A percentile compares a stretch with the other conserved stretches of the same genome.
phyloP scores from a whole-genome alignment of 1,140 invertebrate genomes.

The Coptotermes formosanus region DNA sequence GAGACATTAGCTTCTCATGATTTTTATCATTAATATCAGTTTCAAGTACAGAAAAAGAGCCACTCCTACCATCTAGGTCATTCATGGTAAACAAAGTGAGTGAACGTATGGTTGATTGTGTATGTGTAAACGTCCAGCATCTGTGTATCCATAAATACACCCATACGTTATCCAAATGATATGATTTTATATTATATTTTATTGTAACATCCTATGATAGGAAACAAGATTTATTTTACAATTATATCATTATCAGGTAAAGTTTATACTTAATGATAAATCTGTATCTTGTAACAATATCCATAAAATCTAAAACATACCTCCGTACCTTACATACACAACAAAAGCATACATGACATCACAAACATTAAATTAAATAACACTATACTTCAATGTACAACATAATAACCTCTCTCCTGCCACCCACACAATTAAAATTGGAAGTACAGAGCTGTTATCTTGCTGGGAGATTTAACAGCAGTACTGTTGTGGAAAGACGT shows the following conservation, averaged over 20 bases:
- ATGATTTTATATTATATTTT: no score
- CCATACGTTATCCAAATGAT: no score
- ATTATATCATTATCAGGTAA: not conserved
- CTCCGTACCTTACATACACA: not conserved
- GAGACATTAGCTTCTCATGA: no score
- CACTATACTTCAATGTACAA: not conserved
- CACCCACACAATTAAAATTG: not conserved
- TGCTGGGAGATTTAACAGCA: not conserved
- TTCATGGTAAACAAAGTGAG: no score
- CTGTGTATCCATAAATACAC: no score
- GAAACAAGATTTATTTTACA: not conserved
- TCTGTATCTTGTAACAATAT: not conserved
- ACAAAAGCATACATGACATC: not conserved
- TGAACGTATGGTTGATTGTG: no score
- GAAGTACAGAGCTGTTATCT: not conserved
- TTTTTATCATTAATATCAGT: no score
- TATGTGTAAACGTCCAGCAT: no score
- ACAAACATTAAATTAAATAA: not conserved
- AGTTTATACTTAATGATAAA: slow-evolving; percentile 12
- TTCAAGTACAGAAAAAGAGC: no score
- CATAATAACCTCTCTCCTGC: not conserved
- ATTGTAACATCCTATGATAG: no score
- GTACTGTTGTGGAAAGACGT: not conserved
- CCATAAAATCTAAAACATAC: not conserved
- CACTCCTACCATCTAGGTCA: no score